Conservation (phyloP, 92 coral and sea anemone genomes). For the Umimayanthus kanabou region DNA sequence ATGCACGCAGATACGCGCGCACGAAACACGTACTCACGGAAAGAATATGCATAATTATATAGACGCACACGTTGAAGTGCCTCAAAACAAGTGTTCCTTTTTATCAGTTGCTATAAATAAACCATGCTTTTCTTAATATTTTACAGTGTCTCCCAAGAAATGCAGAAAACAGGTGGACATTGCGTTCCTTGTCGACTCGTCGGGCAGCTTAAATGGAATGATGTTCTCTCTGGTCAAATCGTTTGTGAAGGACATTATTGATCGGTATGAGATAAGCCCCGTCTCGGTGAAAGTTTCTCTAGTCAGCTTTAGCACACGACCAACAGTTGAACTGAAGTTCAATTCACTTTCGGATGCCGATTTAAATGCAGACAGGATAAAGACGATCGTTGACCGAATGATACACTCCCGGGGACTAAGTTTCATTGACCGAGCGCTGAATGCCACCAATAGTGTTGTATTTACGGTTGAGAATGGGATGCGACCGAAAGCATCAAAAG, state of each 20-base stretch:
- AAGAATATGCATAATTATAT: not conserved
- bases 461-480: constrained; percentile 30
- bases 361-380: not conserved
- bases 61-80: not conserved
- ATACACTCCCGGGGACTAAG: constrained; percentile 1
- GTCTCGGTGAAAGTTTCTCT: not conserved
- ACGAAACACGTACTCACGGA: no score
- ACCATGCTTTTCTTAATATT: not conserved
- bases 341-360: not conserved
- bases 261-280: not conserved
- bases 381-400: not conserved
- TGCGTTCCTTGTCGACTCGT: not conserved
- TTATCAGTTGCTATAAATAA: not conserved
- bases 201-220: not conserved
- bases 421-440: constrained; percentile 25
- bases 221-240: not conserved
- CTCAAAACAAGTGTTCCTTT: not conserved
- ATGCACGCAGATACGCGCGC: no score
- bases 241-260: not conserved
- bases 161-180: not conserved
- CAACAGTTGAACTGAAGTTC: not conserved
- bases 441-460: constrained; percentile 3
- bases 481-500: constrained; percentile 14
- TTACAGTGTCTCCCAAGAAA: not conserved
- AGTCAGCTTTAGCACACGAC: not conserved